phyloP scores from a whole-genome alignment of 2,888 invertebrate genomes.

The Sminthurides aquaticus region DNA sequence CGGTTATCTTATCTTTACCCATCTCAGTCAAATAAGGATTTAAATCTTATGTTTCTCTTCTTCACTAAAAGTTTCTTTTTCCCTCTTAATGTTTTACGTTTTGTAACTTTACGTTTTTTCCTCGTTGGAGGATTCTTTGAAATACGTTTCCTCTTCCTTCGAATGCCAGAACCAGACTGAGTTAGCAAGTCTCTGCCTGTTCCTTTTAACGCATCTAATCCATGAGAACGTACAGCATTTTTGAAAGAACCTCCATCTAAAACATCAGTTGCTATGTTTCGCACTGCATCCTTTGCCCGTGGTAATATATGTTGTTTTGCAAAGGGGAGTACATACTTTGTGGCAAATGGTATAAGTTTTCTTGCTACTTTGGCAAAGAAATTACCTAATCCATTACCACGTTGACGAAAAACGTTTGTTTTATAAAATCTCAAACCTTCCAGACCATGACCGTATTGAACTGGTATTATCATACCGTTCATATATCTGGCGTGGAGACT shows the following conservation, averaged over 20 bases:
- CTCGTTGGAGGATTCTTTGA: neutral
- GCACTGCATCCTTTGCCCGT: conserved; percentile 2
- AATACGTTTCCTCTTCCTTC: neutral
- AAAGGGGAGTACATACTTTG: neutral
- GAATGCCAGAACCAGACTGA: conserved; percentile 17
- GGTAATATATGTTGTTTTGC: conserved; percentile 12
- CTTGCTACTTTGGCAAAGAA: conserved; percentile 9
- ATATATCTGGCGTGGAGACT: neutral
- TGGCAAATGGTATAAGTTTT: neutral
- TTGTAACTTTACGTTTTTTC: neutral
- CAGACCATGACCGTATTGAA: neutral
- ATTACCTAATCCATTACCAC: conserved; percentile 9
- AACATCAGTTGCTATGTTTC: conserved; percentile 10
- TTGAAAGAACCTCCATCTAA: neutral
- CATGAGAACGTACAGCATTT: conserved; percentile 4
- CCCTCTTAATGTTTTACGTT: neutral
- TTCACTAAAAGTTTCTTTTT: neutral
- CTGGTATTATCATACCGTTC: neutral
- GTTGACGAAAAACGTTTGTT: neutral
- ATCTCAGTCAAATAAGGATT: neutral
- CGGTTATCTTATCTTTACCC: conserved; percentile 50
- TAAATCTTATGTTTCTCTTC: neutral
- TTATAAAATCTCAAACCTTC: neutral
- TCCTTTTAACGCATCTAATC: conserved; percentile 13
- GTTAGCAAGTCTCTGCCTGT: conserved; percentile 1